Base-by-base conservation (phyloP, 1,140 invertebrate species). In the Leptoteleia sp. region DNA sequence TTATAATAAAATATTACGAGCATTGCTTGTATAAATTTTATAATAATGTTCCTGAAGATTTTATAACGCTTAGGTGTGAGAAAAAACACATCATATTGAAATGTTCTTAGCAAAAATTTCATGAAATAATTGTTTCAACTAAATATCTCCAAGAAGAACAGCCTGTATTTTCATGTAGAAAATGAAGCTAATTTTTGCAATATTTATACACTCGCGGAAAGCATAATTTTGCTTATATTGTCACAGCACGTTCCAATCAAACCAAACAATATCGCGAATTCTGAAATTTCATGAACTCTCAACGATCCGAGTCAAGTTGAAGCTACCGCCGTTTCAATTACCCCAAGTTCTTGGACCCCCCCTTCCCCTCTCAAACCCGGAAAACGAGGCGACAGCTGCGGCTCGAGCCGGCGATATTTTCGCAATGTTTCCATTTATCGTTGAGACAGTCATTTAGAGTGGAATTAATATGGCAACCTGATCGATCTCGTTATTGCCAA, bases 381-480 rank as follows among this genome's bases (percentile, higher is more conserved):
- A 50, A 42, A 64, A 64, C 73, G 64, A 57, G 50, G 68, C 68
- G 76, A 79, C 76, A 79, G 68, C 76, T 79, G 76, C 68, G 35
- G 35, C 42, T 64, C 68, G 48, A 64, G 29, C 54, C 47, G 47
- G 40, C 76, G 55, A 78, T 79, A 79, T 79, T 79, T 79, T 79
- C 76, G 68, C 76, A 64, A 79, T 79, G 68, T 79, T 79, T 79
- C 68, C 68, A 79, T 79, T 79, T 79, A 79, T 79, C 76, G 68
- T 64, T 25, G 50, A 59, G 47, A 40, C 50, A 79, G 68, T 70
- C 68, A 73, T 70, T 68, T 72, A 73, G 68, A 79, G 45, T 54
- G 47, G 54, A 79, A 79, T 73, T 73, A 79, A 79, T 79, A 73
- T 70, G 76, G 62, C 59, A 47, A 43, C 40, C 55, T 62, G 55